Percentiles rank a stretch among this genome's conserved stretches.
Conservation (phyloP, 2,113 vertebrate genomes). For the Trichomycterus rosablanca region DNA sequence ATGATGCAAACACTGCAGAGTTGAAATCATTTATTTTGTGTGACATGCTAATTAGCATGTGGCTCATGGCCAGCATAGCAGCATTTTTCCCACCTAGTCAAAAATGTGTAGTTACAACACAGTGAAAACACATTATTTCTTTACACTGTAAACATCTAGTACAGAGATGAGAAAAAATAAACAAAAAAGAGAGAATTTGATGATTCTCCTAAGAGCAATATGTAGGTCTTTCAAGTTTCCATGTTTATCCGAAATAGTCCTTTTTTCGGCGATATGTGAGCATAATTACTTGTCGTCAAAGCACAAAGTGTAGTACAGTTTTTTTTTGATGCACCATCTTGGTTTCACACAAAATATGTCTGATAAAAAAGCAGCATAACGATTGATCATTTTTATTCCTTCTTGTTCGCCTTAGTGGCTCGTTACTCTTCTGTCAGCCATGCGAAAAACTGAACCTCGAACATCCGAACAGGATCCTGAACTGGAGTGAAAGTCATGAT, state of each 20-base stretch:
- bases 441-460: too few relatives aligned
- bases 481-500: too few relatives aligned
- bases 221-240: slow-evolving; percentile 19
- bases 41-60: slow-evolving; percentile 62
- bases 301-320: neutral
- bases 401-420: too few relatives aligned
- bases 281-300: neutral
- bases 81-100: slow-evolving; percentile 66
- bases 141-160: slow-evolving; percentile 73
- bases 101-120: slow-evolving; percentile 71
- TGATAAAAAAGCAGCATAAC: slow-evolving; percentile 16
- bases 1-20: too few relatives aligned
- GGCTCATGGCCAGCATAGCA: slow-evolving; percentile 65
- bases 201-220: slow-evolving; percentile 18
- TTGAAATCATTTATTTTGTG: slow-evolving; percentile 66
- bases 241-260: neutral
- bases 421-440: too few relatives aligned
- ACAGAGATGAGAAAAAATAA: slow-evolving; percentile 49
- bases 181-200: slow-evolving; percentile 1
- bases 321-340: too few relatives aligned
- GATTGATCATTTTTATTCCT: slow-evolving; percentile 1
- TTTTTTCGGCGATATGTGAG: slow-evolving; percentile 1
- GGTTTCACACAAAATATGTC: neutral
- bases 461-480: neutral
- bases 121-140: slow-evolving; percentile 63